Evolutionary conservation across 2,797 vertebrate species (phyloP).

Genomic region (Tenualosa ilisha): DNA sequence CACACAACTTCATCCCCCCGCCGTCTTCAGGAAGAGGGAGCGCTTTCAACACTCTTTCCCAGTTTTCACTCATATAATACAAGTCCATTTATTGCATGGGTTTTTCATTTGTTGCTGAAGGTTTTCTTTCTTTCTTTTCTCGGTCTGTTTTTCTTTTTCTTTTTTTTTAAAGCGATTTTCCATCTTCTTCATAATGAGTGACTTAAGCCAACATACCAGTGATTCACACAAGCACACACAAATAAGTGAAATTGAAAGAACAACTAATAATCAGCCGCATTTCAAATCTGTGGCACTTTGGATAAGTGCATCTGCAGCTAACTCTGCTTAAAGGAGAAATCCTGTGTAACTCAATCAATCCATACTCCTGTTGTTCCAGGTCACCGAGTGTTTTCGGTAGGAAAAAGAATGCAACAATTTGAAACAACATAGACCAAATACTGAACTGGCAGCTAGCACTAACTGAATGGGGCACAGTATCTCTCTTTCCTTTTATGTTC

Average conservation of each 20-base stretch:
- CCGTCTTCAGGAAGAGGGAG: neutral
- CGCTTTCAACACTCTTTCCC: constrained; percentile 15
- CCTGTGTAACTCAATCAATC: too few relatives aligned
- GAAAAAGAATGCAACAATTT: too few relatives aligned
- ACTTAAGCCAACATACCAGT: neutral
- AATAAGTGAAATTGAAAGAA: too few relatives aligned
- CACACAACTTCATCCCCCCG: constrained; percentile 33
- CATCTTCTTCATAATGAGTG: neutral
- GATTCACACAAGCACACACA: neutral
- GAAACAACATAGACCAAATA: too few relatives aligned
- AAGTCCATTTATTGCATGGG: neutral
- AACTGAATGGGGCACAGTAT: too few relatives aligned
- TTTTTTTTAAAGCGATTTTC: neutral
- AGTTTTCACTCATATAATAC: neutral
- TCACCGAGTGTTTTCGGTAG: too few relatives aligned
- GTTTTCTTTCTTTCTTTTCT: constrained; percentile 12
- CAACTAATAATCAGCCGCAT: neutral
- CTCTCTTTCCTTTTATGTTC: too few relatives aligned
- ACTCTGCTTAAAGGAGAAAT: too few relatives aligned
- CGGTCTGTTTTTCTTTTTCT: neutral
- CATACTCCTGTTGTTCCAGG: too few relatives aligned
- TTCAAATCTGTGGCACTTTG: too few relatives aligned
- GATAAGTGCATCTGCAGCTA: too few relatives aligned
- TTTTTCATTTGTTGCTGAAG: constrained; percentile 21
- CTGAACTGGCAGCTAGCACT: too few relatives aligned